These are phyloP conservation scores for Herminia tarsipennalis DNA, from an alignment of 2,888 invertebrate species.

Conservation along the genomic window DNA sequence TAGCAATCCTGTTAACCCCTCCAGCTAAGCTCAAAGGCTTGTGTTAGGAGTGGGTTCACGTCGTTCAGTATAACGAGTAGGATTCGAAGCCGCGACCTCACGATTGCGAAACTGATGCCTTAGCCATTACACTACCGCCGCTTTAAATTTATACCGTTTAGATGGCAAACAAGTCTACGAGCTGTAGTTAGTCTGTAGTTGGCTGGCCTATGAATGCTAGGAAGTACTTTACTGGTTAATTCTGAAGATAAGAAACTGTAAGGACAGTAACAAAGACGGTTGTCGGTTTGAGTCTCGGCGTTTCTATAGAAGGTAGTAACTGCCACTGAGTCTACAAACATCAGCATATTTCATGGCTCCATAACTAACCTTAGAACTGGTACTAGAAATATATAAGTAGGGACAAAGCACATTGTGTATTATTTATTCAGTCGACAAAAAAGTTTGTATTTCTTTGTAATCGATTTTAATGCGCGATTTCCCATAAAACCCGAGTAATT, in stretches of 20 bases:
- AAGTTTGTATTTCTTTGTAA: slow-evolving; percentile 7
- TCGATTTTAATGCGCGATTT: slow-evolving; percentile 4
- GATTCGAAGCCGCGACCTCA: too few relatives aligned
- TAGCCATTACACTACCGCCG: neutral
- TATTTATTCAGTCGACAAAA: slow-evolving; percentile 16
- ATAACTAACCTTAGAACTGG: too few relatives aligned
- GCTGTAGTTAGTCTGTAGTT: too few relatives aligned
- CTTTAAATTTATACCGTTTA: neutral
- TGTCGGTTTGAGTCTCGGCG: neutral
- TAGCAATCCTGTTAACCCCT: too few relatives aligned
- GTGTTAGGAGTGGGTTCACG: too few relatives aligned
- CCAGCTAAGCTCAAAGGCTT: too few relatives aligned
- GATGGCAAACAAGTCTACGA: too few relatives aligned
- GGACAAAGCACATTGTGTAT: slow-evolving; percentile 4
- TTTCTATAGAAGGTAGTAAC: neutral
- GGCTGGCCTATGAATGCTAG: neutral
- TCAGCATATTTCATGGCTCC: slow-evolving; percentile 10
- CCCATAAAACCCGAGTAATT: slow-evolving; percentile 2
- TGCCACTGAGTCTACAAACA: neutral
- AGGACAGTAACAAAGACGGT: neutral
- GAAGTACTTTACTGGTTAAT: neutral
- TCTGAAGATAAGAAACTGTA: neutral
- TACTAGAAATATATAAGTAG: too few relatives aligned
- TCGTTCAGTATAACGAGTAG: too few relatives aligned
- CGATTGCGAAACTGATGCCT: too few relatives aligned